These are phyloP conservation scores for Gasterosteus aculeatus DNA, from an alignment of 2,113 vertebrate species.

Conservation along the genomic window DNA sequence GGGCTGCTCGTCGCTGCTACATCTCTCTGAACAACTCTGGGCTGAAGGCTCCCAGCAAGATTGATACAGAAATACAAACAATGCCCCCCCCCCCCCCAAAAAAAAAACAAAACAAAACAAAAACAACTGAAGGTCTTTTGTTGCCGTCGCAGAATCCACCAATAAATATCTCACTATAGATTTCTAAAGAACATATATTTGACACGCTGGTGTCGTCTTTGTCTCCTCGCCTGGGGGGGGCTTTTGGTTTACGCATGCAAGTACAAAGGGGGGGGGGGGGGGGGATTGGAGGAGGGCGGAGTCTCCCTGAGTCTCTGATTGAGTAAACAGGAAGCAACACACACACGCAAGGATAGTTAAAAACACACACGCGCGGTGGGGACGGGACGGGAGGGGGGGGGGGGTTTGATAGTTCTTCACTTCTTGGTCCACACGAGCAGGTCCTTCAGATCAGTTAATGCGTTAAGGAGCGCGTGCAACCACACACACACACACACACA, in stretches of 20 bases:
- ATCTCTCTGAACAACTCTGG: slow-evolving; percentile 47
- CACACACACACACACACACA: slow-evolving; percentile 27
- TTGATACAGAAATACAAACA: background rate
- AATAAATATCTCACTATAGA: slow-evolving; percentile 58
- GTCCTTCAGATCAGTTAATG: slow-evolving; percentile 34
- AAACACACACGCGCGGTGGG: background rate
- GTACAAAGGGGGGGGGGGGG: background rate
- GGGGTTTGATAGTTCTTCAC: background rate
- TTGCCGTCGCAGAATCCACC: slow-evolving; percentile 17
- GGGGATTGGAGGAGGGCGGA: slow-evolving; percentile 9
- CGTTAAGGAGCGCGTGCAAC: background rate
- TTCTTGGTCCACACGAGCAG: slow-evolving; percentile 39
- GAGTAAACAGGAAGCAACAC: slow-evolving; percentile 23
- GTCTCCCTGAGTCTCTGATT: slow-evolving; percentile 72
- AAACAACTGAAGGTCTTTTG: background rate
- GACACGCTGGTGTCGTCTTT: slow-evolving; percentile 50
- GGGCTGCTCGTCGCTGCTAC: slow-evolving; percentile 29
- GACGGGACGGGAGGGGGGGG: background rate
- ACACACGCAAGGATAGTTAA: background rate
- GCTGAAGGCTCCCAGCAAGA: slow-evolving; percentile 46
- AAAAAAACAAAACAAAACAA: background rate
- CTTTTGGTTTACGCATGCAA: background rate
- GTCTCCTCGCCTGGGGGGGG: slow-evolving; percentile 56
- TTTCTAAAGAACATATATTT: slow-evolving; percentile 50
- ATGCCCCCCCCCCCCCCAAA: background rate